Conservation (phyloP, 64 coral and sea anemone genomes). For the Hydrozoanthus tunicans region DNA sequence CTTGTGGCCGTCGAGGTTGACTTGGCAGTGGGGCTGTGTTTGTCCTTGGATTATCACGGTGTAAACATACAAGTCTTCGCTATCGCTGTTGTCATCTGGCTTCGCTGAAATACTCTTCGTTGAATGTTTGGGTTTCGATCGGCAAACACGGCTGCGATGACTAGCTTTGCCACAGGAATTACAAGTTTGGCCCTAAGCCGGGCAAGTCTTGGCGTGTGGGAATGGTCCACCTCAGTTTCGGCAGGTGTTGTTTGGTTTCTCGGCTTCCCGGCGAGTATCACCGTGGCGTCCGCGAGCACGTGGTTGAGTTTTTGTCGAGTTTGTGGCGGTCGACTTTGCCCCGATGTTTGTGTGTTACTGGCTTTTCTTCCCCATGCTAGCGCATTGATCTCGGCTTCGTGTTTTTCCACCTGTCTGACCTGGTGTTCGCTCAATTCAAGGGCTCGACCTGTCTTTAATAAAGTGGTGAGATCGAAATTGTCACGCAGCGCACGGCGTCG, state of each 20-base stretch:
- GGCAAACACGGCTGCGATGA: conserved; percentile 66
- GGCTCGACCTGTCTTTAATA: conserved; percentile 44
- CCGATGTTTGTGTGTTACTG: background rate
- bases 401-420: conserved; percentile 24
- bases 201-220: conserved; percentile 8
- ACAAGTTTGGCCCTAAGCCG: conserved; percentile 49
- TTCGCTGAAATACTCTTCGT: conserved; percentile 33
- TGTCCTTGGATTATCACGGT: conserved; percentile 3
- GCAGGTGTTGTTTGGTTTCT: conserved; percentile 12
- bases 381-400: background rate
- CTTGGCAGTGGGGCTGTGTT: conserved; percentile 48
- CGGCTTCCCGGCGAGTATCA: background rate
- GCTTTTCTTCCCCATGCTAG: background rate
- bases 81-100: conserved; percentile 28
- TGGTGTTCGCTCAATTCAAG: conserved; percentile 42
- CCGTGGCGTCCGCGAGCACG: background rate
- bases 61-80: conserved; percentile 57
- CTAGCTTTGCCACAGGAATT: conserved; percentile 61
- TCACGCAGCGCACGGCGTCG: conserved; percentile 35
- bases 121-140: conserved; percentile 36
- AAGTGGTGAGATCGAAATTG: conserved; percentile 13
- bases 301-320: conserved; percentile 8
- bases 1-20: conserved; percentile 46
- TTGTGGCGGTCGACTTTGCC: conserved; percentile 3
- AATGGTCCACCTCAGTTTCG: conserved; percentile 44